A percentile compares a stretch with the other conserved stretches of the same genome.
Evolutionary conservation across 2,113 vertebrate genomes (phyloP).

Genomic region (Anguilla japonica): DNA sequence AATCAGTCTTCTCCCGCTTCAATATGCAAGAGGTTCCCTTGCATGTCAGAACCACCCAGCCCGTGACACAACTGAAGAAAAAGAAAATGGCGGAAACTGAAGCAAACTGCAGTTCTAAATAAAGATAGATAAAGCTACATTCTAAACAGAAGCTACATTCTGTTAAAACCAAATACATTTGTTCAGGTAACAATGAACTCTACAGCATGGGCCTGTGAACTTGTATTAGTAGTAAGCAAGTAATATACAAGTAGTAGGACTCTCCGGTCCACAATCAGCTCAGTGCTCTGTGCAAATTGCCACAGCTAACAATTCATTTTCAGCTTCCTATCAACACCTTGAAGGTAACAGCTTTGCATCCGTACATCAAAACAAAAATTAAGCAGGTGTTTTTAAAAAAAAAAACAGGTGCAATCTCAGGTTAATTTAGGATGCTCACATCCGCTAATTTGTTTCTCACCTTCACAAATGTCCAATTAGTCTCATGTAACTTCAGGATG

Average conservation of each 20-base stretch:
- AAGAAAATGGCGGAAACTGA: too few relatives aligned
- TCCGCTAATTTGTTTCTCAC: constrained; percentile 8
- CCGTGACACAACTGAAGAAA: too few relatives aligned
- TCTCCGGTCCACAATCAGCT: too few relatives aligned
- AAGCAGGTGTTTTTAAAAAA: not conserved
- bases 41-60: not conserved
- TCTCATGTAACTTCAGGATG: constrained; percentile 8
- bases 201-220: too few relatives aligned
- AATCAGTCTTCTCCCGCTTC: not conserved
- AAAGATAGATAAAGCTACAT: too few relatives aligned
- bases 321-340: not conserved
- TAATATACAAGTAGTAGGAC: too few relatives aligned
- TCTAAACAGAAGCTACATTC: too few relatives aligned
- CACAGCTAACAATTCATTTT: not conserved
- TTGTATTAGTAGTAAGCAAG: too few relatives aligned
- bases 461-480: not conserved
- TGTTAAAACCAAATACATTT: too few relatives aligned
- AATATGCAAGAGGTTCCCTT: not conserved
- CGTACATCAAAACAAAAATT: not conserved
- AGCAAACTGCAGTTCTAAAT: too few relatives aligned
- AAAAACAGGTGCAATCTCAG: constrained; percentile 1
- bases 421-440: constrained; percentile 6
- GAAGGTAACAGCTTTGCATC: not conserved
- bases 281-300: not conserved
- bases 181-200: too few relatives aligned